Percentiles rank a stretch among this genome's conserved stretches.
Evolutionary conservation across 2,113 vertebrate species (phyloP).

Genomic region (Todiramphus saurophagus): DNA sequence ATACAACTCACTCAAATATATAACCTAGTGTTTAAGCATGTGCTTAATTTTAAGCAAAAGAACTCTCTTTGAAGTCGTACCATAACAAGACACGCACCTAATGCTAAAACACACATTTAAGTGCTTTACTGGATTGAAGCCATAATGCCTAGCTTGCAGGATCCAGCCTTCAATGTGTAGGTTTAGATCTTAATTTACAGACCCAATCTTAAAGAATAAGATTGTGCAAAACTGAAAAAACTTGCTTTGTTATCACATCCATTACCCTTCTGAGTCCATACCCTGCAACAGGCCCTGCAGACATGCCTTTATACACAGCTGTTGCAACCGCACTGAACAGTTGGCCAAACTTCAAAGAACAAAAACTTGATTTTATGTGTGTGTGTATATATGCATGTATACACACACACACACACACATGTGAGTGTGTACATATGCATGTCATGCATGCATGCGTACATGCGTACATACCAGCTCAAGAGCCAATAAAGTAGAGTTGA

Average conservation of each 20-base stretch:
- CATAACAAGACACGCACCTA: neutral
- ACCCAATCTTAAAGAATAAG: neutral
- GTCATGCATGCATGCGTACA: neutral
- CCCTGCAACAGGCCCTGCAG: neutral
- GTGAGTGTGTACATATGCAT: neutral
- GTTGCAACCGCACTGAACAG: neutral
- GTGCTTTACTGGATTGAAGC: neutral
- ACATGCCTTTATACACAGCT: neutral
- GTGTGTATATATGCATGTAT: neutral
- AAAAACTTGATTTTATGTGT: neutral
- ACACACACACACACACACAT: neutral
- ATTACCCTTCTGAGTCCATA: neutral
- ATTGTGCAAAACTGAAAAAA: slow-evolving; percentile 43
- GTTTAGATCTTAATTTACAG: slow-evolving; percentile 36
- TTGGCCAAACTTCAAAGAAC: slow-evolving; percentile 46
- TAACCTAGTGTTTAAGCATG: neutral
- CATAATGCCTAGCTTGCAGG: neutral
- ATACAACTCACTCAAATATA: neutral
- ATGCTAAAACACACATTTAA: slow-evolving; percentile 31
- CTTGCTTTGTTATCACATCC: slow-evolving; percentile 19
- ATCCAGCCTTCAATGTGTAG: neutral
- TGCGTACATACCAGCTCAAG: neutral
- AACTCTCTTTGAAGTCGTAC: slow-evolving; percentile 14
- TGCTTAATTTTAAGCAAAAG: slow-evolving; percentile 24
- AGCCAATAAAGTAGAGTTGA: slow-evolving; percentile 10